Evolutionary conservation across 1,140 invertebrate genomes (phyloP), one percentile per base, ranked within the genome.

Genomic region (Drosophila trapezifrons): DNA sequence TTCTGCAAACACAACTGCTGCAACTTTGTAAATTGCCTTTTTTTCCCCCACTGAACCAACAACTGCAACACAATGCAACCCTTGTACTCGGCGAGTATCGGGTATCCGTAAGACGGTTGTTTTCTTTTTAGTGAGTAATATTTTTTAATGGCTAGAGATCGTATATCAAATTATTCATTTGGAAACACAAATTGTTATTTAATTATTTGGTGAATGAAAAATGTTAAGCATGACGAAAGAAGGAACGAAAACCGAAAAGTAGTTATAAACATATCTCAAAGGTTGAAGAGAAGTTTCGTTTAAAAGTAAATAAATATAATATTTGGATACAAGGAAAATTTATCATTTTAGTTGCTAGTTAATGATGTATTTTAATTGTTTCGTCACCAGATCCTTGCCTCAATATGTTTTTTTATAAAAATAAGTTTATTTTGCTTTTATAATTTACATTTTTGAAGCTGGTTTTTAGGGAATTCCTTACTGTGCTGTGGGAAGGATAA

Each of bases 61-160:
- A 32, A 52, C 13, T 35, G 29, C 49, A 35, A 15, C 13, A 52
- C 49, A 52, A 35, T 52, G 49, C 49, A 52, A 15, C 4, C 49
- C 29, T 52, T 52, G 49, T 52, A 15, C 49, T 35, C 49, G 20
- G 20, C 13, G 4, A 18, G 7, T 20, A 20, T 20, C 13, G 49
- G 49, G 49, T 35, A 52, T 18, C 29, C 20, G 15, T 2, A 29
- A 52, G 17, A 13, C 27, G 8, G 10, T 18, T 12, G 12, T 13
- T 35, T 35, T 32, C n/a, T 32, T 8, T 35, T 12, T 35, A 32
- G 29, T 35, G 32, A 35, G 32, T 5, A 13, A 35, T 35, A 15
- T 38, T 38, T 15, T 15, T 15, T 38, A 38, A n/a, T 12, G n/a
- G 3, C 9, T 3, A 7, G 5, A 17, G 25, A 29, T 20, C 2